These are phyloP conservation scores for Epizoanthus scotinus DNA, from an alignment of 92 coral and sea anemone species.

Conservation along the genomic window DNA sequence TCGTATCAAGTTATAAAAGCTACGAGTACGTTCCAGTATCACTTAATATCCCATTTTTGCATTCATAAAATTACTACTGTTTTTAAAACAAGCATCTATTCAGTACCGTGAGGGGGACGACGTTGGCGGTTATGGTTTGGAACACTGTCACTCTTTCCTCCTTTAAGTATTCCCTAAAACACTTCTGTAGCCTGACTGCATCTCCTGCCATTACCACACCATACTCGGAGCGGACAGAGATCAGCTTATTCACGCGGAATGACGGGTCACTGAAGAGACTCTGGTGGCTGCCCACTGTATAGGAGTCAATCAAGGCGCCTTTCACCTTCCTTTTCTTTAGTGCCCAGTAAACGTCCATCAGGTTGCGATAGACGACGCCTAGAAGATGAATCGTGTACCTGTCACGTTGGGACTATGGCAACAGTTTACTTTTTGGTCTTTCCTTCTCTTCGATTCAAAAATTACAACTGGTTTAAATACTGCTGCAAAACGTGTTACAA, in stretches of 20 bases:
- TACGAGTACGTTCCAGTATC: no score
- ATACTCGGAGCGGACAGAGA: slow-evolving; percentile 65
- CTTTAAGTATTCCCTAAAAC: slow-evolving; percentile 69
- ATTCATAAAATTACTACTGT: no score
- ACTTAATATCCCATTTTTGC: no score
- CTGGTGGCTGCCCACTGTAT: slow-evolving; percentile 74
- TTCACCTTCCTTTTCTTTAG: slow-evolving; percentile 71
- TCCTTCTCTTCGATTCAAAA: no score
- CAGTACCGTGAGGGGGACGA: slow-evolving; percentile 72
- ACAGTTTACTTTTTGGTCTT: no score
- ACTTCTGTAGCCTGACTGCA: slow-evolving; percentile 73
- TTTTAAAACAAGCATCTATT: background rate
- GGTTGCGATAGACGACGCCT: slow-evolving; percentile 67
- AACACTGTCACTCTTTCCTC: slow-evolving; percentile 77
- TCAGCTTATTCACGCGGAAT: slow-evolving; percentile 62
- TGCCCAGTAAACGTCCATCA: slow-evolving; percentile 66
- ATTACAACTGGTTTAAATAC: no score
- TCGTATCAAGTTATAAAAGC: no score
- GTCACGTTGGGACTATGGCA: no score
- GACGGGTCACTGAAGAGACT: slow-evolving; percentile 69
- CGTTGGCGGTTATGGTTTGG: slow-evolving; percentile 63
- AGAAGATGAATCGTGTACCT: background rate
- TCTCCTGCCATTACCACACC: slow-evolving; percentile 90
- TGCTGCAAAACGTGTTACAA: no score
- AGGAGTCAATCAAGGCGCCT: slow-evolving; percentile 78